phyloP scores from a whole-genome alignment of 2,888 invertebrate genomes.

The Asteroscopus sphinx region DNA sequence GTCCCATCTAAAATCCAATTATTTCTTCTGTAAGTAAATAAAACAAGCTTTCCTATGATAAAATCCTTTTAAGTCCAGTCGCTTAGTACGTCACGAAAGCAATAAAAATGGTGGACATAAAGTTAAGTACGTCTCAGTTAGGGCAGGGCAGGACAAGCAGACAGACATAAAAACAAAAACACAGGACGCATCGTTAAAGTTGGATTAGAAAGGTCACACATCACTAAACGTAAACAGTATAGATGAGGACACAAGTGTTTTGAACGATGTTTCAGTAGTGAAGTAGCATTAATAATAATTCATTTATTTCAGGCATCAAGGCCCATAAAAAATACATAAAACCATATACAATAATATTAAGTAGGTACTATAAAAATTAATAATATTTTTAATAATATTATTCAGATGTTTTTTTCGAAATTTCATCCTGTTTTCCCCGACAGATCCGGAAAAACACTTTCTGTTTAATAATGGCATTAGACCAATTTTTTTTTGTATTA shows the following conservation, averaged over 20 bases:
- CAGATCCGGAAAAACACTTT: too few species aligned
- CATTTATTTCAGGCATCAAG: too few species aligned
- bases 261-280: too few species aligned
- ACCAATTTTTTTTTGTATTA: too few species aligned
- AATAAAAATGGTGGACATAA: slow-evolving; percentile 48
- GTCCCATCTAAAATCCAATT: slow-evolving; percentile 8
- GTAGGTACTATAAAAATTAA: too few species aligned
- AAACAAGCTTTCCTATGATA: slow-evolving; percentile 20
- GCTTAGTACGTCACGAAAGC: slow-evolving; percentile 30
- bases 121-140: slow-evolving; percentile 35
- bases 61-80: slow-evolving; percentile 52
- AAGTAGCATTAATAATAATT: too few species aligned
- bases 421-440: too few species aligned
- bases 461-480: too few species aligned
- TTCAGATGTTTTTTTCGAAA: too few species aligned
- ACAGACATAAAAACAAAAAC: slow-evolving; percentile 51
- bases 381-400: too few species aligned
- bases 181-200: slow-evolving; percentile 50
- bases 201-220: slow-evolving; percentile 49
- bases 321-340: too few species aligned
- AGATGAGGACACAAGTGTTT: slow-evolving; percentile 33
- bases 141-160: slow-evolving; percentile 33
- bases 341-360: too few species aligned
- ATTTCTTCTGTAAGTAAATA: slow-evolving; percentile 28
- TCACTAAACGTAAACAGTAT: slow-evolving; percentile 49